Conservation (phyloP, 2,888 invertebrate species). For the Mayetiola destructor region DNA sequence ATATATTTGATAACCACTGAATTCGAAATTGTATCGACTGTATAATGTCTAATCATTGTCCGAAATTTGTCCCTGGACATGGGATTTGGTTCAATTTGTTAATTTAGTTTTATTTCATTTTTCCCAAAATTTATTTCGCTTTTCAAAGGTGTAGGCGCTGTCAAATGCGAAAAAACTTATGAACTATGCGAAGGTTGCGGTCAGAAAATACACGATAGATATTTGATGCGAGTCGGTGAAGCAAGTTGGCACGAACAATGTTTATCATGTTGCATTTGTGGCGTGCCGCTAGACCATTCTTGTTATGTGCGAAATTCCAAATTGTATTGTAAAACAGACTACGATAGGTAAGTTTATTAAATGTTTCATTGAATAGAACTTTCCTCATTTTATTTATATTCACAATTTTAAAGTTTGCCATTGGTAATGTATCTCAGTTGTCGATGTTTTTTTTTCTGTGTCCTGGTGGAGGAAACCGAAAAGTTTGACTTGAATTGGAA, state of each 20-base stretch:
- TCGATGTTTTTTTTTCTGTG: too few relatives aligned
- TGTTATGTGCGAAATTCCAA: slow-evolving; percentile 91
- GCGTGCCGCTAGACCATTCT: slow-evolving; percentile 74
- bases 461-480: too few relatives aligned
- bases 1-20: too few relatives aligned
- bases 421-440: too few relatives aligned
- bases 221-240: slow-evolving; percentile 86
- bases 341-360: slow-evolving; percentile 65
- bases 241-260: slow-evolving; percentile 95
- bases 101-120: too few relatives aligned
- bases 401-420: too few relatives aligned
- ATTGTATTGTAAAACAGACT: slow-evolving; percentile 93
- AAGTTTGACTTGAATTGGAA: too few relatives aligned
- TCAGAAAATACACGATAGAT: slow-evolving; percentile 86
- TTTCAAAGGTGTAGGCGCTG: slow-evolving; percentile 38
- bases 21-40: too few relatives aligned
- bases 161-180: slow-evolving; percentile 64
- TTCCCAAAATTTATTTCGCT: too few relatives aligned
- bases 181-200: slow-evolving; percentile 92
- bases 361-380: neutral
- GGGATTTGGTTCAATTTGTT: too few relatives aligned
- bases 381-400: neutral
- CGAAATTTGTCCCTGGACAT: too few relatives aligned
- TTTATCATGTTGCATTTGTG: slow-evolving; percentile 88
- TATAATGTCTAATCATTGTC: too few relatives aligned